phyloP scores from a whole-genome alignment of 2,888 invertebrate species.

The Arctia plantaginis region DNA sequence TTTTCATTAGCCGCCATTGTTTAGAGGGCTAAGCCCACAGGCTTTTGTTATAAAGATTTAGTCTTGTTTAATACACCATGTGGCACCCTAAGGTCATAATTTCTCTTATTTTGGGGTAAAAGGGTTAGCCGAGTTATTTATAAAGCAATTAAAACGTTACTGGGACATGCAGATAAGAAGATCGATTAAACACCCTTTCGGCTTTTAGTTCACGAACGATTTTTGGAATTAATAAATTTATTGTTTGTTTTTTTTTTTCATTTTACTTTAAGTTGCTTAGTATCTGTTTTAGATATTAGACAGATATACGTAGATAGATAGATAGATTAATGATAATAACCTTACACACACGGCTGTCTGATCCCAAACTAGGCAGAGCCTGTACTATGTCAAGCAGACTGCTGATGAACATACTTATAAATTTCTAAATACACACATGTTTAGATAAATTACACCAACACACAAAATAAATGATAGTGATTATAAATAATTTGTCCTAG shows the following conservation, averaged over 20 bases:
- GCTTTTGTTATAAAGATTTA: slow-evolving; percentile 53
- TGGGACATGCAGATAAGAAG: slow-evolving; percentile 75
- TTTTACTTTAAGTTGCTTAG: neutral
- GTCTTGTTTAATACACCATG: slow-evolving; percentile 54
- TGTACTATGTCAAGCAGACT: too few relatives aligned
- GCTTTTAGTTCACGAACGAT: slow-evolving; percentile 37
- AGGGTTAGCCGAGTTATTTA: slow-evolving; percentile 82
- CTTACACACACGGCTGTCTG: too few relatives aligned
- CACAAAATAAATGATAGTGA: too few relatives aligned
- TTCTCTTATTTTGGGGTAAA: slow-evolving; percentile 64
- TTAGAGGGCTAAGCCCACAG: slow-evolving; percentile 39
- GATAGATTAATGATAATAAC: too few relatives aligned
- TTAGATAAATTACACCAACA: too few relatives aligned
- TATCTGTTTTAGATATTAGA: neutral
- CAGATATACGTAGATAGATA: too few relatives aligned
- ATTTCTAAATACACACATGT: too few relatives aligned
- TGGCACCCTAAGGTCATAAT: slow-evolving; percentile 77
- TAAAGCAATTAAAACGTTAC: slow-evolving; percentile 83
- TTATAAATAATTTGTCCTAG: too few relatives aligned
- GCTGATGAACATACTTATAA: too few relatives aligned
- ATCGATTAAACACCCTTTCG: slow-evolving; percentile 63
- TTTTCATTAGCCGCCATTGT: slow-evolving; percentile 55
- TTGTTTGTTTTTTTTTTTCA: slow-evolving; percentile 41
- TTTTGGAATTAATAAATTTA: slow-evolving; percentile 44
- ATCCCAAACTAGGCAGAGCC: too few relatives aligned